Percentiles rank a stretch among this genome's conserved stretches.
These are phyloP conservation scores for Siderastrea radians DNA, from an alignment of 92 coral and sea anemone species.

Conservation along the genomic window DNA sequence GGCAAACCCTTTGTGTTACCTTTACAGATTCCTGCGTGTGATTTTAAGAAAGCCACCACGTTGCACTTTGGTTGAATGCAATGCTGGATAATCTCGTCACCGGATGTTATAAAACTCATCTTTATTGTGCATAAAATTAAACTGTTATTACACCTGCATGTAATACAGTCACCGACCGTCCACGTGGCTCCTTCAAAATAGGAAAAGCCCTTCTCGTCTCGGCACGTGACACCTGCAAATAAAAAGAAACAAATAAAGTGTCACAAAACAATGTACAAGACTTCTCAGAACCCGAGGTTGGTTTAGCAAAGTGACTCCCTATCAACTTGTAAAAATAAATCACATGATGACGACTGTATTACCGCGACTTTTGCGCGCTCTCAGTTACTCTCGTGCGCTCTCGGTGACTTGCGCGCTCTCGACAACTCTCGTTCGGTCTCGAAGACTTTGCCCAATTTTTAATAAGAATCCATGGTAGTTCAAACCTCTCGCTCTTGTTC, in stretches of 20 bases:
- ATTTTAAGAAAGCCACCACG: conserved; percentile 1
- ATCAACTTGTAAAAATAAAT: too few species aligned
- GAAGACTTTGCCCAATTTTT: too few species aligned
- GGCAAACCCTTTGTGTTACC: neutral
- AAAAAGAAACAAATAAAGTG: neutral
- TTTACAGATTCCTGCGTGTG: conserved; percentile 20
- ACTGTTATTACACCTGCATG: conserved; percentile 22
- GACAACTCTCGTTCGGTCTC: too few species aligned
- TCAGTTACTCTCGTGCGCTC: too few species aligned
- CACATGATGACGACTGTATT: too few species aligned
- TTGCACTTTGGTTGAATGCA: conserved; percentile 10
- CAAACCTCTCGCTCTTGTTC: too few species aligned
- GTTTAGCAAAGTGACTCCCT: too few species aligned
- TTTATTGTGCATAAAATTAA: conserved; percentile 14
- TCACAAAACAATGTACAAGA: too few species aligned
- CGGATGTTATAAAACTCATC: conserved; percentile 8
- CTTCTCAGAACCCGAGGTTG: too few species aligned
- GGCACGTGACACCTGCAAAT: conserved; percentile 20
- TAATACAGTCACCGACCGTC: conserved; percentile 37
- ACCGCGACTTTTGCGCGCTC: too few species aligned
- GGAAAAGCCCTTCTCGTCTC: conserved; percentile 27
- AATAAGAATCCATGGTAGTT: too few species aligned
- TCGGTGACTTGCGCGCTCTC: too few species aligned
- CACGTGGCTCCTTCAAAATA: conserved; percentile 55
- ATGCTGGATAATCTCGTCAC: neutral